Conservation (phyloP, 2,113 vertebrate genomes). For the Corythoichthys haematopterus region DNA sequence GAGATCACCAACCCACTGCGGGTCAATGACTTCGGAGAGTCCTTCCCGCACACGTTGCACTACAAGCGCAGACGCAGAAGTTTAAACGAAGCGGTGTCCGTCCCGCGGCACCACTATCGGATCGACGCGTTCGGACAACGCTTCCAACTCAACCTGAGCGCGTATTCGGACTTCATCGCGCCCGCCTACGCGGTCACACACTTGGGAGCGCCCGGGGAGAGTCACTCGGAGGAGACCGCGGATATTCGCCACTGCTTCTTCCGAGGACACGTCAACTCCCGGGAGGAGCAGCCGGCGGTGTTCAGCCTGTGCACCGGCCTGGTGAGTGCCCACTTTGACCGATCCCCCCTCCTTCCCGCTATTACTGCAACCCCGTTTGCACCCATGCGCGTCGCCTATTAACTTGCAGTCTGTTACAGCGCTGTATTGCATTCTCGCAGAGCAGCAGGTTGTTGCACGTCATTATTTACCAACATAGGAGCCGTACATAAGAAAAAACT, state of each 20-base stretch:
- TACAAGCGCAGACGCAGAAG: conserved; percentile 83
- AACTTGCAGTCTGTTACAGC: neutral
- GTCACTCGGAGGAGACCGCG: conserved; percentile 22
- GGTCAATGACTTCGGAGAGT: conserved; percentile 88
- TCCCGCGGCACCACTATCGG: conserved; percentile 77
- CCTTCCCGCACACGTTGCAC: conserved; percentile 77
- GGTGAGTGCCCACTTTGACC: conserved; percentile 73
- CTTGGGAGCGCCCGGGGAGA: conserved; percentile 60
- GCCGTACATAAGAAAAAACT: neutral
- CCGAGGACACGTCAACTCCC: conserved; percentile 85
- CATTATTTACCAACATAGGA: neutral
- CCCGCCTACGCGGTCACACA: conserved; percentile 80
- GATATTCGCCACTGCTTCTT: conserved; percentile 92
- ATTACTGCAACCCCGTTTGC: neutral
- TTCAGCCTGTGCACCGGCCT: conserved; percentile 93
- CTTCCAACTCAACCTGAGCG: conserved; percentile 90
- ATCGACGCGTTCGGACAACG: conserved; percentile 86
- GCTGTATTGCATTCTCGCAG: neutral
- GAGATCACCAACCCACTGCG: conserved; percentile 88
- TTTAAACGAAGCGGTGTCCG: conserved; percentile 53
- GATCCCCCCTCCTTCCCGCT: neutral
- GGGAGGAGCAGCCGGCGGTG: conserved; percentile 72
- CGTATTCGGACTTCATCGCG: conserved; percentile 81
- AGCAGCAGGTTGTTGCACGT: neutral
- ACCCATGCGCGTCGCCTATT: neutral